Base-by-base conservation (phyloP, 1,140 invertebrate species). In the Neotoxoptera formosana region DNA sequence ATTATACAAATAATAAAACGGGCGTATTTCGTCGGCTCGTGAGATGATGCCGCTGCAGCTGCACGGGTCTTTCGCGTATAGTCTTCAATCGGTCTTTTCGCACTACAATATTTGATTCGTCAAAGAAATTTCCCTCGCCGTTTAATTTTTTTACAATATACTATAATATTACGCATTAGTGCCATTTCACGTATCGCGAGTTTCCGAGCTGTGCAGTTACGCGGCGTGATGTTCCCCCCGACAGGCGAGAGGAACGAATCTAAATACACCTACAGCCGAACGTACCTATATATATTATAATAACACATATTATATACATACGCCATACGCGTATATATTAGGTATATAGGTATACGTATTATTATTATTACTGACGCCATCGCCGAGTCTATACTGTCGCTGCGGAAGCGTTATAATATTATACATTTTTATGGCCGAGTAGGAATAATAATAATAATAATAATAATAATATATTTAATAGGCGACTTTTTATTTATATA, bases 321-420 rank as follows among this genome's bases (percentile, higher is more conserved):
- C n/a, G n/a, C n/a, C n/a, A n/a, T n/a, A n/a, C 53, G 53, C 7
- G 56, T 25, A 7, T 56, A 56, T 60, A 3, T 60, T 30, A 11
- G n/a, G n/a, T 14, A n/a, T n/a, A n/a, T 67, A 67, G 60, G 14
- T n/a, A n/a, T n/a, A n/a, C 60, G 23, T 67, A 76, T n/a, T 76
- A n/a, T 34, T 76, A n/a, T 67, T 67, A 76, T 76, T 76, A 76
- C 60, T 34, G 60, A 76, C 60, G 60, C 60, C 60, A 76, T 76
- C 14, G 60, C n/a, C 14, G 17, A 76, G 60, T 76, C 60, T 76
- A 41, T 41, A 76, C 60, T 67, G 30, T n/a, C 30, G 60, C 30
- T 67, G 14, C 14, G 60, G 14, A 30, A 76, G 30, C 60, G n/a
- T 76, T 76, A 76, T 76, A 76, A 76, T 76, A 76, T 76, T n/a